Percentiles rank a stretch among this genome's conserved stretches.
These are phyloP conservation scores for Falco punctatus DNA, from an alignment of 2,113 vertebrate genomes.

Conservation along the genomic window DNA sequence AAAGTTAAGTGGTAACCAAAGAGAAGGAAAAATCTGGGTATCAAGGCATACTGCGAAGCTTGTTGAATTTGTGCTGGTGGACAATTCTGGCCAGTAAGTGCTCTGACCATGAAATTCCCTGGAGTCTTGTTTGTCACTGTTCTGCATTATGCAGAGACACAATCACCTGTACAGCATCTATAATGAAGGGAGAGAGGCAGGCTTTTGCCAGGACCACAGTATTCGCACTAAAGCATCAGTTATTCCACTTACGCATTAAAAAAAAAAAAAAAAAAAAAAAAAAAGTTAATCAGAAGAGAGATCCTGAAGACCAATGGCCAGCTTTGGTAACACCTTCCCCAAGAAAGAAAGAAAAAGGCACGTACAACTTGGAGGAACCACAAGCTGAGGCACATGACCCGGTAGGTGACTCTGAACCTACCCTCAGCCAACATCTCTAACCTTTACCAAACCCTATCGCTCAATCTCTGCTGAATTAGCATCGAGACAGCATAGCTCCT, in stretches of 20 bases:
- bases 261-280: not conserved
- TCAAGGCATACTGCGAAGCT: not conserved
- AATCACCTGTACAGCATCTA: not conserved
- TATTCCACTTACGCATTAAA: not conserved
- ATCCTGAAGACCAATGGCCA: not conserved
- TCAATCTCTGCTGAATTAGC: not conserved
- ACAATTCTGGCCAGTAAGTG: not conserved
- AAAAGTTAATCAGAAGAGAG: not conserved
- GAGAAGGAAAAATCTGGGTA: not conserved
- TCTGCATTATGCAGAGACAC: not conserved
- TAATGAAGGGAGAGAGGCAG: not conserved
- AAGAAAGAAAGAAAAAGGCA: not conserved
- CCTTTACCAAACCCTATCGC: not conserved
- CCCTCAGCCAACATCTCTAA: not conserved
- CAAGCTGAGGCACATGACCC: not conserved
- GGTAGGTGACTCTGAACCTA: not conserved
- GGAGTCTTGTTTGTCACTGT: not conserved
- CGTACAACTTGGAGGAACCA: not conserved
- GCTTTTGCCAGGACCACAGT: not conserved
- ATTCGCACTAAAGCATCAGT: not conserved
- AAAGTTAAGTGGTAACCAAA: not conserved
- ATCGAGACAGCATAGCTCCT: not conserved
- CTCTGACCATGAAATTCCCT: not conserved
- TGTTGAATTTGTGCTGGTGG: not conserved
- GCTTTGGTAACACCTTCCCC: not conserved